phyloP scores from a whole-genome alignment of 1,140 invertebrate species.

The Drosophila melanogaster region Release_6_plus_ISO1_MT NC_004354.4:10860001-10860500 shows the following conservation, averaged over 20 bases:
- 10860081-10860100: constrained; percentile 66
- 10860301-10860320: constrained; percentile 84
- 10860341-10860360: constrained; percentile 83
- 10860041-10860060: constrained; percentile 70
- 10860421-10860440: constrained; percentile 84
- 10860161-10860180: constrained; percentile 31
- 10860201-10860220: constrained; percentile 15
- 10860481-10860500: constrained; percentile 15
- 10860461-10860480: constrained; percentile 74
- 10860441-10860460: constrained; percentile 81
- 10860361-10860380: constrained; percentile 82
- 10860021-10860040: constrained; percentile 64
- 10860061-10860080: constrained; percentile 66
- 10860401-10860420: constrained; percentile 83
- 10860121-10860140: constrained; percentile 65
- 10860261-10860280: constrained; percentile 21
- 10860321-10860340: constrained; percentile 83
- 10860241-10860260: constrained; percentile 22
- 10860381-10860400: constrained; percentile 78
- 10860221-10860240: constrained; percentile 15
- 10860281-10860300: constrained; percentile 71
- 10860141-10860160: constrained; percentile 52
- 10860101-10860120: constrained; percentile 65
- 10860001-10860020: constrained; percentile 71
- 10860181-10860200: constrained; percentile 4